Percentiles rank a stretch among this genome's conserved stretches.
phyloP scores from a whole-genome alignment of 2,797 vertebrate species.

The Anableps anableps region DNA sequence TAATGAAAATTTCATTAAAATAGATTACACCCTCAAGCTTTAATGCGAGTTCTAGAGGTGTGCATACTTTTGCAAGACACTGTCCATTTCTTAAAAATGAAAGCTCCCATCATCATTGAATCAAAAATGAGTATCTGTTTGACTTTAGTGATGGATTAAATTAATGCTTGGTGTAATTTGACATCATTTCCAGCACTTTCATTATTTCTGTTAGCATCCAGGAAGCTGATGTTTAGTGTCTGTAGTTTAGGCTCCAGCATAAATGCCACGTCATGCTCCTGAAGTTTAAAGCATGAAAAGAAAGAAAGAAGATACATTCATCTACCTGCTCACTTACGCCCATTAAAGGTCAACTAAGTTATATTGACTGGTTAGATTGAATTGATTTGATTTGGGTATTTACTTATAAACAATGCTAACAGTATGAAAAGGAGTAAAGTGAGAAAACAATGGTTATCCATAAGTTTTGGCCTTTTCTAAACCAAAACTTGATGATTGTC shows the following conservation, averaged over 20 bases:
- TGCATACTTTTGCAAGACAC: background rate
- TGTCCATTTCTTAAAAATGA: background rate
- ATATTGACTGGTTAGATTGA: background rate
- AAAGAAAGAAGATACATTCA: background rate
- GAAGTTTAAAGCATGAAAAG: background rate
- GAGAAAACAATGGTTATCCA: background rate
- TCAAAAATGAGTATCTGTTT: background rate
- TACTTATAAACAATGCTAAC: background rate
- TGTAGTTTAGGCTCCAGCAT: conserved; percentile 15
- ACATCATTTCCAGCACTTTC: background rate
- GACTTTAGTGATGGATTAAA: background rate
- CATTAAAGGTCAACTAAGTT: background rate
- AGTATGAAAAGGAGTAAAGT: background rate
- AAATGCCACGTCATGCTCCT: conserved; percentile 1
- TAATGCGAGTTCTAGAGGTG: background rate
- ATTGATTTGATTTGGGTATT: background rate
- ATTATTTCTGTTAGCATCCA: background rate
- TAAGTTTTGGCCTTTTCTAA: background rate
- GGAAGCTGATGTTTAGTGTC: conserved; percentile 1
- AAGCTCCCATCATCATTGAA: background rate
- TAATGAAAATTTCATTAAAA: background rate
- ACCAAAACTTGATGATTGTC: background rate
- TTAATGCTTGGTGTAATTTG: background rate
- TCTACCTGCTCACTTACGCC: background rate
- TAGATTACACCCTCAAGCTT: background rate